Base-by-base conservation (phyloP, 2,113 vertebrate species). In the Zosterops pallidus region DNA sequence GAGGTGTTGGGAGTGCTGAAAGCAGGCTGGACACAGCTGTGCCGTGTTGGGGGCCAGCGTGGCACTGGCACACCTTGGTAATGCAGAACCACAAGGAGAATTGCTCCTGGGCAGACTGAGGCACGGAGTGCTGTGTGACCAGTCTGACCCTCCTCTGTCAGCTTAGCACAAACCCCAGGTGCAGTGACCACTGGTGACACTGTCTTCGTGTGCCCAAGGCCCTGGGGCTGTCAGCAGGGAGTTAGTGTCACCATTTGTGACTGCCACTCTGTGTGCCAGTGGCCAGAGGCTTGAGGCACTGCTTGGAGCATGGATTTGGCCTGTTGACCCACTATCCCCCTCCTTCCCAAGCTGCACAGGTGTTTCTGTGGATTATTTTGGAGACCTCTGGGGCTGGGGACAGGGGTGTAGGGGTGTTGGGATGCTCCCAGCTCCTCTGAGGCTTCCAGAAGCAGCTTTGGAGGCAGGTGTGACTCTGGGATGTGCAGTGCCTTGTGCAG, bases 21-120 rank as follows among this genome's bases (percentile, higher is more conserved):
- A 16, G 23, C 7, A 3, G 42, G 47, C 52, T 57, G 57, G 59
- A 35, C 0, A 1, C 71, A 44, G 49, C 88, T 65, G 49, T 77
- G 77, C 35, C 1, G 0, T 6, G 2, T 5, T 62, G 35, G 39
- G 37, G 24, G 14, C 44, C 60, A n/a, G 44, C 22, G 4, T 1
- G 13, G 24, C 1, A 3, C 41, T n/a, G 16, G 11, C 64, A 52
- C n/a, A 28, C 42, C 25, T 50, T 21, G 6, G 3, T 44, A 33
- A 31, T 3, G 6, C 77, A 69, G 12, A 33, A 15, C 28, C 1
- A 1, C 6, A 20, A 14, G 14, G 41, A 56, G 14, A 10, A 60
- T 18, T 12, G 69, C 33, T 33, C 21, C 0, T 0, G 33, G 37
- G 35, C 52, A 70, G 65, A 72, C 78, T 56, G 84, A 71, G 78